phyloP scores from a whole-genome alignment of 2,888 invertebrate species.

The Drosophila cracens region DNA sequence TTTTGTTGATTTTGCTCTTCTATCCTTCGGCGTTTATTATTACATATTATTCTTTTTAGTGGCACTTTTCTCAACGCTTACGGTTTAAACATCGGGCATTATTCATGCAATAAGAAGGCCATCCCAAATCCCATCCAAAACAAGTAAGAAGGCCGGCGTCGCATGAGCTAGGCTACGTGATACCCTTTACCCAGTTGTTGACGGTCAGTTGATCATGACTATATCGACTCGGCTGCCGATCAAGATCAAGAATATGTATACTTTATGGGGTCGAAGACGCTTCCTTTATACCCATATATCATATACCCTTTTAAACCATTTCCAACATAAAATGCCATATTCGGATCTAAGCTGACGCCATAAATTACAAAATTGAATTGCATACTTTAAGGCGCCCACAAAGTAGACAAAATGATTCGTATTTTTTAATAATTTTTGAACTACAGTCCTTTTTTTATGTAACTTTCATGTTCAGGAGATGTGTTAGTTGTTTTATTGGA shows the following conservation, averaged over 20 bases:
- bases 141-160: not conserved
- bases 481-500: not conserved
- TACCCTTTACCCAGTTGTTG: not conserved
- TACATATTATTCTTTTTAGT: slow-evolving; percentile 21
- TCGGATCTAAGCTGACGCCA: not conserved
- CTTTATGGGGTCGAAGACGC: not conserved
- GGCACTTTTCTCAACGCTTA: slow-evolving; percentile 28
- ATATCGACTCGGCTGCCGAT: not conserved
- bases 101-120: slow-evolving; percentile 21
- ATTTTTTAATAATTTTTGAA: not conserved
- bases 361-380: not conserved
- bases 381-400: not conserved
- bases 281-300: too few relatives aligned
- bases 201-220: not conserved
- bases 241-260: not conserved
- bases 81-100: slow-evolving; percentile 30
- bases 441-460: not conserved
- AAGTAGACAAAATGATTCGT: not conserved
- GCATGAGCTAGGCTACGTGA: not conserved
- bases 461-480: not conserved
- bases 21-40: slow-evolving; percentile 9
- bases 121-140: not conserved
- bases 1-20: slow-evolving; percentile 58
- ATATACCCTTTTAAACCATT: not conserved
- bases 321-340: not conserved